Evolutionary conservation across 2,888 invertebrate genomes (phyloP).

Genomic region (Cheilosia vulpina): DNA sequence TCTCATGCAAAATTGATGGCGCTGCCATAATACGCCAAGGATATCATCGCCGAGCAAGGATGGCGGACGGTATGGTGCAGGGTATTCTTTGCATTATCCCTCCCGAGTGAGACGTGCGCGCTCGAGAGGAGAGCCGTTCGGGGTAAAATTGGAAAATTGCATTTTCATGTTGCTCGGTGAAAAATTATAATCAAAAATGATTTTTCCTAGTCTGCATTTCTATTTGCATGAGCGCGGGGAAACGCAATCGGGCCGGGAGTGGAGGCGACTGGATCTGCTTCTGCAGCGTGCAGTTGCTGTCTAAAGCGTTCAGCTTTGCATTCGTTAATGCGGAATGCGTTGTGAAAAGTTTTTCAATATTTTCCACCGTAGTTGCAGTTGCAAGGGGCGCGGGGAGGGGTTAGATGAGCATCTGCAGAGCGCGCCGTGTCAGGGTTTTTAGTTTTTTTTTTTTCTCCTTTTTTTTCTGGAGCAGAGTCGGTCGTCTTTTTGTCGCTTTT

Average conservation of each 20-base stretch:
- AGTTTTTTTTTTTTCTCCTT: conserved; percentile 12
- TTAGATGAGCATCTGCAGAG: conserved; percentile 53
- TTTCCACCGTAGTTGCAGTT: conserved; percentile 43
- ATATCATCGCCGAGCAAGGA: conserved; percentile 62
- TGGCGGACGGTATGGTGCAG: conserved; percentile 5
- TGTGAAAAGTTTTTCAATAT: conserved; percentile 71
- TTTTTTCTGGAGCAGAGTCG: not conserved
- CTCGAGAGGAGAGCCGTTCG: conserved; percentile 23
- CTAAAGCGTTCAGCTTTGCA: conserved; percentile 75
- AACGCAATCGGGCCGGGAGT: not conserved
- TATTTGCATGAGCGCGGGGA: conserved; percentile 46
- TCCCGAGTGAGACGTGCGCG: conserved; percentile 12
- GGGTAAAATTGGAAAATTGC: conserved; percentile 74
- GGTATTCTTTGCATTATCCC: conserved; percentile 60
- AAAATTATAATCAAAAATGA: conserved; percentile 76
- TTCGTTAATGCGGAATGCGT: conserved; percentile 69
- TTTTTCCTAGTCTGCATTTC: conserved; percentile 70
- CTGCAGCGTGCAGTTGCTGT: conserved; percentile 22
- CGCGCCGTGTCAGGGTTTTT: conserved; percentile 36
- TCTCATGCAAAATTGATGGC: conserved; percentile 75
- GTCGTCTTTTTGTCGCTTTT: conserved; percentile 33
- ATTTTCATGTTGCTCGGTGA: conserved; percentile 73
- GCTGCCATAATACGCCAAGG: conserved; percentile 72
- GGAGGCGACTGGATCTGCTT: conserved; percentile 2
- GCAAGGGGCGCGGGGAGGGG: not conserved